Evolutionary conservation across 2,113 vertebrate species (phyloP).

Genomic region (Lepus europaeus): DNA sequence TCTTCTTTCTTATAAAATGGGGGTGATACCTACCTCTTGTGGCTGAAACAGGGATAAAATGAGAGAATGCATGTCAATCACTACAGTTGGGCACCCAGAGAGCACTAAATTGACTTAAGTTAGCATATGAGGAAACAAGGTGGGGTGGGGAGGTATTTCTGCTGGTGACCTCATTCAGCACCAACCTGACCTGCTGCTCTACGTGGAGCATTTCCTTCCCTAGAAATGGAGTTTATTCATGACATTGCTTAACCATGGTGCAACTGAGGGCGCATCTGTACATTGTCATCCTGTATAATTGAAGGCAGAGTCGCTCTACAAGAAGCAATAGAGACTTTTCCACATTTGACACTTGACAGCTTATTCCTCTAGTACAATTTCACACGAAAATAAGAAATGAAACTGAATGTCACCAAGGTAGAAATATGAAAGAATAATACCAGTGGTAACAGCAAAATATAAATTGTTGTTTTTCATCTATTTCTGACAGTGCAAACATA

Average conservation of each 20-base stretch:
- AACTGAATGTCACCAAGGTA: conserved; percentile 60
- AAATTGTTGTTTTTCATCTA: conserved; percentile 76
- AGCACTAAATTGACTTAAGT: conserved; percentile 36
- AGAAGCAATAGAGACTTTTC: conserved; percentile 50
- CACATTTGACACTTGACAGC: conserved; percentile 63
- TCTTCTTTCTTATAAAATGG: background rate
- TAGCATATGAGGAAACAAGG: background rate
- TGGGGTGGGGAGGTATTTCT: background rate
- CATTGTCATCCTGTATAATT: conserved; percentile 44
- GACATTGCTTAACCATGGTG: background rate
- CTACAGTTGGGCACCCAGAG: background rate
- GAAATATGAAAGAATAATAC: conserved; percentile 61
- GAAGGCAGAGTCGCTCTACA: conserved; percentile 64
- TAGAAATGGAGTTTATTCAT: background rate
- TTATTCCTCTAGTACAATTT: conserved; percentile 67
- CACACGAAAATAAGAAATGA: conserved; percentile 31
- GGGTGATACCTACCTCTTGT: background rate
- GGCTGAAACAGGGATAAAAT: background rate
- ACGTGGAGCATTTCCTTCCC: background rate
- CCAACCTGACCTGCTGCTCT: no score
- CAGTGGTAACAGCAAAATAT: conserved; percentile 64
- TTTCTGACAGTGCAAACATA: conserved; percentile 58
- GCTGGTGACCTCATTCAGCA: background rate
- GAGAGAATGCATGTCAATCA: background rate
- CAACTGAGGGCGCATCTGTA: background rate